Base-by-base conservation (phyloP, 2,797 vertebrate genomes). In the Pangasius mekongensis region DNA sequence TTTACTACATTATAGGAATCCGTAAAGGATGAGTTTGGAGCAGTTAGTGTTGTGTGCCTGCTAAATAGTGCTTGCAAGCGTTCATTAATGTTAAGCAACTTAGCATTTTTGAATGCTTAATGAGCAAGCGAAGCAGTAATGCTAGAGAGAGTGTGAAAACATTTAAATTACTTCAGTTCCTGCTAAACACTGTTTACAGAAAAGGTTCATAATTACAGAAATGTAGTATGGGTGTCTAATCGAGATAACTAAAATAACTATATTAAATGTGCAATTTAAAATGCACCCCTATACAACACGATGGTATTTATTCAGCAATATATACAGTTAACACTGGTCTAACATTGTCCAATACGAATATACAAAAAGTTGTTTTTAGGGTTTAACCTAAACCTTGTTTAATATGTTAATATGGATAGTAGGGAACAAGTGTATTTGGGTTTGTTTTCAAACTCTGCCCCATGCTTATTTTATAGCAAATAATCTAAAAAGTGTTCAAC, bases 41-140 rank as follows among this genome's bases (percentile, higher is more conserved):
- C 9, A 56, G 52, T 49, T 14, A 14, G 24, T 52, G 73, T 49
- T n/a, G 73, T 36, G 52, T 58, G 18, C n/a, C 52, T 56, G 76
- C 52, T 80, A 80, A 22, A 56, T 22, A 33, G 52, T 33, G 74
- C 52, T 76, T 27, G 22, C 22, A 47, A 13, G 71, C 69, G 54
- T 54, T 80, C 33, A 80, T 80, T 22, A 22, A 36, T 33, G 8
- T 78, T 30, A 56, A 78, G 49, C 52, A 33, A 33, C 3, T 78
- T 78, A 5, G 49, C 49, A 80, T 36, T 80, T 80, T 30, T 80
- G 77, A 80, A 80, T 80, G 11, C 9, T 22, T 80, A 30, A 78
- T 54, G 49, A 78, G 49, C n/a, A 33, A 1, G 76, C 54, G 49
- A 54, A 30, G 16, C 27, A 30, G 74, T 71, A 71, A 39, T 39